Evolutionary conservation across 2,797 vertebrate genomes (phyloP).

Genomic region (Halcyon badia): DNA sequence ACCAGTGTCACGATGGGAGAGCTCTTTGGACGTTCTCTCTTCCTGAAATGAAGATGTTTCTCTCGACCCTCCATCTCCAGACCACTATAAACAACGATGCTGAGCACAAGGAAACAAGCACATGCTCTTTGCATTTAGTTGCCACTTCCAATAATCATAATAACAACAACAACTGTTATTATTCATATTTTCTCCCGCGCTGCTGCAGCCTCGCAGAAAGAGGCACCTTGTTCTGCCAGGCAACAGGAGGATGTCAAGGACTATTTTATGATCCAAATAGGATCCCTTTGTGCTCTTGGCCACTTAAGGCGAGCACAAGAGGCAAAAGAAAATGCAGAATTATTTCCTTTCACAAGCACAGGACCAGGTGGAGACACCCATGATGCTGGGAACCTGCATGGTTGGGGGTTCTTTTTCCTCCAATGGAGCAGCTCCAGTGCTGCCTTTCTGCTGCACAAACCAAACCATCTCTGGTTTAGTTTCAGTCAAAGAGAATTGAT

Average conservation of each 20-base stretch:
- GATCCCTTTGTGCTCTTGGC: background rate
- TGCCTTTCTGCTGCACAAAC: background rate
- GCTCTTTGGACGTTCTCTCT: background rate
- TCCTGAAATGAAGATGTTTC: accelerated
- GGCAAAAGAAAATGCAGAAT: background rate
- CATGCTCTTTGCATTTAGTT: background rate
- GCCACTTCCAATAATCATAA: background rate
- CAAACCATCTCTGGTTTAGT: accelerated
- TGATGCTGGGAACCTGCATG: accelerated
- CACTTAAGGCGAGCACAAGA: accelerated
- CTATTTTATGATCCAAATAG: accelerated
- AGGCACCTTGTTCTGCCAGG: background rate
- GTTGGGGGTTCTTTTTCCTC: background rate
- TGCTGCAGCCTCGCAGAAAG: background rate
- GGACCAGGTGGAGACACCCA: background rate
- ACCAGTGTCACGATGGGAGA: accelerated
- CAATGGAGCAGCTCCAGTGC: accelerated
- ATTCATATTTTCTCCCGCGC: accelerated
- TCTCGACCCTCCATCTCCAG: accelerated
- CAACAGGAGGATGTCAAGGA: accelerated
- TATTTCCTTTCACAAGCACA: accelerated
- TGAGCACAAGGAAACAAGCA: accelerated
- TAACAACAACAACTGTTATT: accelerated
- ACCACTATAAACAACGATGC: background rate
- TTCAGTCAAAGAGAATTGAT: background rate